Evolutionary conservation across 2,113 vertebrate genomes (phyloP).

Genomic region (Patagioenas fasciata): DNA sequence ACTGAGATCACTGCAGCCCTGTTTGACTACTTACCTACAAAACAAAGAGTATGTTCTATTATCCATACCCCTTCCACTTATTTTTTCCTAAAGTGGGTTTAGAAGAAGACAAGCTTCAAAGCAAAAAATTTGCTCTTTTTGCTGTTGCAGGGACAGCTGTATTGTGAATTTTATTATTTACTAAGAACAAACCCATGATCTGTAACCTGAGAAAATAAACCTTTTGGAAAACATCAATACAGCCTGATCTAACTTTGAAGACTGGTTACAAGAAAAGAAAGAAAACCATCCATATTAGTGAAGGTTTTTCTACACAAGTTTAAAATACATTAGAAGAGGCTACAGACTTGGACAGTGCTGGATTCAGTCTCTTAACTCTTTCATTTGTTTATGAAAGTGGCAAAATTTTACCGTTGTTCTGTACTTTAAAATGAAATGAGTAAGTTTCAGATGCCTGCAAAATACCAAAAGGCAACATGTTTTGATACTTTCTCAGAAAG

Average conservation of each 20-base stretch:
- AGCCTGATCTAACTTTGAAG: not conserved
- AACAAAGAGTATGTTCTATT: not conserved
- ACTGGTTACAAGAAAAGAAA: not conserved
- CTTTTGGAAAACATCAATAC: not conserved
- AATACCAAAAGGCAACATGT: not conserved
- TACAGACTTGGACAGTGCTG: not conserved
- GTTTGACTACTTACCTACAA: not conserved
- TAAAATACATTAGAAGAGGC: not conserved
- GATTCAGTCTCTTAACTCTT: not conserved
- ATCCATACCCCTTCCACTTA: not conserved
- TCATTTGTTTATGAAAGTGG: not conserved
- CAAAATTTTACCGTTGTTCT: not conserved
- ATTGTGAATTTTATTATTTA: not conserved
- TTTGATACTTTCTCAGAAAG: not conserved
- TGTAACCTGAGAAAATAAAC: not conserved
- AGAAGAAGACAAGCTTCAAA: not conserved
- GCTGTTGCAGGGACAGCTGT: not conserved
- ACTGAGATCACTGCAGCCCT: not conserved
- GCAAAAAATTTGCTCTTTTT: not conserved
- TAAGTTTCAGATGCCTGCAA: not conserved
- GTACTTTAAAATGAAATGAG: not conserved
- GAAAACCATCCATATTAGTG: not conserved
- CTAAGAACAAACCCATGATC: not conserved
- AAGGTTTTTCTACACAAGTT: not conserved
- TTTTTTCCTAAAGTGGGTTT: not conserved